Evolutionary conservation across 2,888 invertebrate genomes (phyloP).

Genomic region (Chrysodeixis includens): DNA sequence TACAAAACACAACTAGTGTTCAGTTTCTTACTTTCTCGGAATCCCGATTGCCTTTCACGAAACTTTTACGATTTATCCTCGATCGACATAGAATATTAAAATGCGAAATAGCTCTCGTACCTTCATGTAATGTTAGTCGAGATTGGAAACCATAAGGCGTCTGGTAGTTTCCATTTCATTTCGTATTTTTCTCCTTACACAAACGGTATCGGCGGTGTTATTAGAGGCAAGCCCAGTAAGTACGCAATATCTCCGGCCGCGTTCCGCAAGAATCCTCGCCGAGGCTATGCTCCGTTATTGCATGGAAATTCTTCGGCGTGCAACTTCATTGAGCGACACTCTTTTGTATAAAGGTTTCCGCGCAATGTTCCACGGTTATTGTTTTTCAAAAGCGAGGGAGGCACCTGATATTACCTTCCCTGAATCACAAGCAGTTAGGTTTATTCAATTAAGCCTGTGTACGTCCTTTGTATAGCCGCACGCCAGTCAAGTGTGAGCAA

Average conservation of each 20-base stretch:
- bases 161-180: conserved; percentile 83
- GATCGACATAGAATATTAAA: conserved; percentile 66
- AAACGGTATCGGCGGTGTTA: conserved; percentile 85
- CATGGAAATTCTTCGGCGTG: conserved; percentile 88
- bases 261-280: conserved; percentile 78
- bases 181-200: conserved; percentile 84
- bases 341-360: conserved; percentile 86
- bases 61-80: conserved; percentile 43
- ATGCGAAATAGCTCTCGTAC: conserved; percentile 64
- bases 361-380: conserved; percentile 85
- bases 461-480: conserved; percentile 64
- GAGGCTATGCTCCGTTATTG: conserved; percentile 83
- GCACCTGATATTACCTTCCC: conserved; percentile 82
- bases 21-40: conserved; percentile 24
- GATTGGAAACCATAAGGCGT: conserved; percentile 82
- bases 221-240: conserved; percentile 86
- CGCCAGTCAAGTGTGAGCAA: conserved; percentile 57
- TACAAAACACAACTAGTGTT: conserved; percentile 10
- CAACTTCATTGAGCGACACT: conserved; percentile 86
- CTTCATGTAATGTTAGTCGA: conserved; percentile 68
- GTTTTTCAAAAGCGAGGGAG: conserved; percentile 85
- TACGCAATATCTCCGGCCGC: conserved; percentile 86
- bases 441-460: conserved; percentile 80
- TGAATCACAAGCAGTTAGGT: conserved; percentile 80
- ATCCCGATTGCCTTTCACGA: conserved; percentile 35